Evolutionary conservation across 2,113 vertebrate genomes (phyloP).

Genomic region (Alligator sinensis): DNA sequence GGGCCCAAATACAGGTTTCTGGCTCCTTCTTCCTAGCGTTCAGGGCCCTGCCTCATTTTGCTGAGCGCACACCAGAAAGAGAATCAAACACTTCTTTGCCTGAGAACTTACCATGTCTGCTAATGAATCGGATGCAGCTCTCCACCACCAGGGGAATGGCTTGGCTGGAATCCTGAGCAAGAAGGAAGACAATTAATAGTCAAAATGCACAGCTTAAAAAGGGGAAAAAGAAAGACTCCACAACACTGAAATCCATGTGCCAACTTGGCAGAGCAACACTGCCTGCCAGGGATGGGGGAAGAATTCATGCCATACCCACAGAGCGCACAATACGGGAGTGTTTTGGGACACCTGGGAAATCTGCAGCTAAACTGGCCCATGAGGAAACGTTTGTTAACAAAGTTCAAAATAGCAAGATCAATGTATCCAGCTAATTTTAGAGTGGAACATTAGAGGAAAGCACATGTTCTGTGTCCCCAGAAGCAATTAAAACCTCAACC

Average conservation of each 20-base stretch:
- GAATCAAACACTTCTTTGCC: too few relatives aligned
- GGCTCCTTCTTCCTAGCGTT: background rate
- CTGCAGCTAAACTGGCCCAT: background rate
- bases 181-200: background rate
- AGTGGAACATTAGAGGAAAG: background rate
- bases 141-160: constrained; percentile 95
- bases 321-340: background rate
- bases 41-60: background rate
- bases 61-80: background rate
- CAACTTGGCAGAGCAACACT: background rate
- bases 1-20: background rate
- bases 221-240: background rate
- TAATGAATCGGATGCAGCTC: constrained; percentile 98
- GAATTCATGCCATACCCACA: background rate
- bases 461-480: background rate
- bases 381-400: background rate
- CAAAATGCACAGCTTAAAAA: accelerated
- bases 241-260: background rate
- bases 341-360: background rate
- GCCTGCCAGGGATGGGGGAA: background rate
- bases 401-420: background rate
- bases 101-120: constrained; percentile 89
- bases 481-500: background rate
- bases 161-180: constrained; percentile 88
- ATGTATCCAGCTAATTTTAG: background rate